Conservation (phyloP, 2,888 invertebrate genomes). For the Charanyca ferruginea region DNA sequence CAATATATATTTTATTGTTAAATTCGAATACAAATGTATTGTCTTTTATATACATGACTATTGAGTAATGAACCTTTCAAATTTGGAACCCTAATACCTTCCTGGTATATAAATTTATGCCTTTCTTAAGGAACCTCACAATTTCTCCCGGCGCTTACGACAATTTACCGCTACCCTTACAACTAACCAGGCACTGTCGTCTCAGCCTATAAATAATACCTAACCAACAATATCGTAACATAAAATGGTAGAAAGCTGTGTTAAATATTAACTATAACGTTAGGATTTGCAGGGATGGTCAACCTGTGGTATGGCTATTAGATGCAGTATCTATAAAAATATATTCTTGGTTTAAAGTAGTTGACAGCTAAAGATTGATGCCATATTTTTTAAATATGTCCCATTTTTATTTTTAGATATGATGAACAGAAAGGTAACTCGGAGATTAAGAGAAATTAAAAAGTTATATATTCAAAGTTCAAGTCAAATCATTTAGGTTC, state of each 20-base stretch:
- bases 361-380: not conserved
- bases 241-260: constrained; percentile 58
- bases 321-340: not conserved
- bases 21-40: too few relatives aligned
- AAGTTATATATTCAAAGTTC: too few relatives aligned
- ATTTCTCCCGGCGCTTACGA: constrained; percentile 20
- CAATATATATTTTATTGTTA: too few relatives aligned
- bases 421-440: too few relatives aligned
- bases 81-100: not conserved
- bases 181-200: constrained; percentile 39
- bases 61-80: too few relatives aligned
- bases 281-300: constrained; percentile 33
- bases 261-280: constrained; percentile 61
- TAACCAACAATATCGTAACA: constrained; percentile 58
- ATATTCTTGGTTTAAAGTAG: not conserved
- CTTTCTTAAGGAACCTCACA: constrained; percentile 2
- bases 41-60: too few relatives aligned
- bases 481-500: too few relatives aligned
- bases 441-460: too few relatives aligned
- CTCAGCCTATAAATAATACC: constrained; percentile 60
- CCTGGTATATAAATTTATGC: not conserved
- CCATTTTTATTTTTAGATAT: too few relatives aligned
- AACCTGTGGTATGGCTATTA: not conserved
- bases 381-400: not conserved
- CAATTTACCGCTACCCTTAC: constrained; percentile 42